Evolutionary conservation across 2,888 invertebrate species (phyloP), one percentile per base, ranked within the genome.

Genomic region (Cephus pulcher): DNA sequence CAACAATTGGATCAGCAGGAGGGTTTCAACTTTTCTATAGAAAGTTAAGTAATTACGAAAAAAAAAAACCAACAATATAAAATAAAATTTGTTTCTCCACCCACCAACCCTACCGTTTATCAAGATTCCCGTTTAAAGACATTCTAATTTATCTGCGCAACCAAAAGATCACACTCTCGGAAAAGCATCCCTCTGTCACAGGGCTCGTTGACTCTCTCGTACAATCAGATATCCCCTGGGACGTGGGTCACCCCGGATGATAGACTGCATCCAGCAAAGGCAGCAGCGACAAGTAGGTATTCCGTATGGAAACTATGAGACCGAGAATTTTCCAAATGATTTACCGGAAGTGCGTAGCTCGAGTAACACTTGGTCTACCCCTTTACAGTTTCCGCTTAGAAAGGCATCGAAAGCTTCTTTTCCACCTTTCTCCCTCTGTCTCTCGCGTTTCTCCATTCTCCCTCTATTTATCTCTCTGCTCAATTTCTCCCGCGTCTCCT

Each of bases 311-410:
- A 56, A 23, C 1, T 23, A 56, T 23, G 56, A 23, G 23, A 56
- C 9, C 9, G 9, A 56, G 81, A 83, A 88, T 87, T 88, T 87
- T 84, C 85, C 86, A 82, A 83, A 85, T 85, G 85, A 87, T 84
- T 87, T 87, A 82, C 82, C 84, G 79, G 81, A 84, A 88, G 83
- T 84, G 81, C 84, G 78, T 77, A 80, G 81, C 81, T 82, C 81
- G 78, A 83, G 83, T 82, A 82, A 84, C 85, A 82, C 79, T 40
- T 75, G 76, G 71, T 56, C 56, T 56, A 23, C 9, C 56, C 23
- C 56, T 56, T 56, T 23, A 23, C 9, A 2, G 23, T 56, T 56
- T 23, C 56, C 56, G 56, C 9, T 56, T 56, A 23, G 23, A 56
- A 56, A 23, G 23, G 2, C 56, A 23, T 56, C 56, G 23, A 23